These are phyloP conservation scores for Empidonax alnorum DNA, from an alignment of 2,113 vertebrate species.

Conservation along the genomic window DNA sequence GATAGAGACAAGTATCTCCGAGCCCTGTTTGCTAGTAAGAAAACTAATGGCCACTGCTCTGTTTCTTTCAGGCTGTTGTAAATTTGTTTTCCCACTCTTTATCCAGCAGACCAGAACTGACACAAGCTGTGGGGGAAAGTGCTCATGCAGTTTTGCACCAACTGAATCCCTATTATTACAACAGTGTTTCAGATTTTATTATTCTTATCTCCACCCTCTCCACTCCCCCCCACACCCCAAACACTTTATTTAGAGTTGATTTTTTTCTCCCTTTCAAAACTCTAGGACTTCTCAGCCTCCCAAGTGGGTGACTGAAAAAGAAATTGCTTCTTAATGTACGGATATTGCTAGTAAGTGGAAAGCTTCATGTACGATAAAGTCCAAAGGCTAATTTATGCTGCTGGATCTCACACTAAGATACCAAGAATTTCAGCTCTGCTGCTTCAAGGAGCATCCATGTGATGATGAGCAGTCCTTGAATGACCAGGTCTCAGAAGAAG, in stretches of 20 bases:
- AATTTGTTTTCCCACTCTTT: not conserved
- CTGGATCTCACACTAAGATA: not conserved
- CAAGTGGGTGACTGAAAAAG: not conserved
- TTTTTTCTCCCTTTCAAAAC: not conserved
- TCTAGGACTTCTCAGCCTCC: not conserved
- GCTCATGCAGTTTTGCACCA: not conserved
- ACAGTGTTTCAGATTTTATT: not conserved
- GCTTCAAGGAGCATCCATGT: not conserved
- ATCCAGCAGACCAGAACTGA: not conserved
- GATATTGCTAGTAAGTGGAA: not conserved
- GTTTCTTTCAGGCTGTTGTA: not conserved
- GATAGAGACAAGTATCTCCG: not conserved
- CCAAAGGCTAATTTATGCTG: not conserved
- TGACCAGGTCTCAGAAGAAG: not conserved
- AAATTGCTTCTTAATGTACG: not conserved
- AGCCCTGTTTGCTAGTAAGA: not conserved
- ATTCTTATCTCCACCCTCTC: not conserved
- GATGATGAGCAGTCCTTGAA: not conserved
- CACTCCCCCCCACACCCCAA: no score
- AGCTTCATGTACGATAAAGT: not conserved
- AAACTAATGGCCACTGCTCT: not conserved
- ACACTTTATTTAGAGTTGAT: not conserved
- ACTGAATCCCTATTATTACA: not conserved
- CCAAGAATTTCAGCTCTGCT: not conserved
- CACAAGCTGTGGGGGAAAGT: not conserved